These are phyloP conservation scores for Acanthoscelides obtectus DNA, from an alignment of 2,888 invertebrate genomes.

Conservation along the genomic window DNA sequence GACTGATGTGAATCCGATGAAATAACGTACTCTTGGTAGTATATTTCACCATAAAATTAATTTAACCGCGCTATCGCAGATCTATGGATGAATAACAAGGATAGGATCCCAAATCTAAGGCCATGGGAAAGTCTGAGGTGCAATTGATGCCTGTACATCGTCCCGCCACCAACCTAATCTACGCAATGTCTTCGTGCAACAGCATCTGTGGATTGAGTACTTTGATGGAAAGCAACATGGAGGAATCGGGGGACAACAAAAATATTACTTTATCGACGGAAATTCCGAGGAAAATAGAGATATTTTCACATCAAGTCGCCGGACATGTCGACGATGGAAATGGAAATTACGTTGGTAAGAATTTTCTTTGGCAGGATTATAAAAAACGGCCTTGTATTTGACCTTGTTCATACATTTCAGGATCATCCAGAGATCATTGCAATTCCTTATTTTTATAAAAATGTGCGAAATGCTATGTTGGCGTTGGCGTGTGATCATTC, in stretches of 20 bases:
- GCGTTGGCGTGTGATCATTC: no score
- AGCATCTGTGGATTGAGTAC: constrained; percentile 3
- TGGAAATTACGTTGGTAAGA: constrained; percentile 53
- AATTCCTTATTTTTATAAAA: no score
- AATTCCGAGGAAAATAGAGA: constrained; percentile 11
- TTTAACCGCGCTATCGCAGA: not conserved
- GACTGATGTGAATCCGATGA: no score
- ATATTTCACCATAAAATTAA: not conserved
- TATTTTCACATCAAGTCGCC: constrained; percentile 60
- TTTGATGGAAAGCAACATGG: not conserved
- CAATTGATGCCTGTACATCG: constrained; percentile 32
- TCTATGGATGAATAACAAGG: not conserved
- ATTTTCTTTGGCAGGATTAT: no score
- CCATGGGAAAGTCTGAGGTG: constrained; percentile 36
- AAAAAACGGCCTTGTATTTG: no score
- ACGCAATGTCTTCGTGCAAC: constrained; percentile 16
- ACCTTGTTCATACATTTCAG: no score
- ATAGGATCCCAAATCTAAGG: not conserved
- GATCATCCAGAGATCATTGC: no score
- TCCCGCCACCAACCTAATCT: constrained; percentile 14
- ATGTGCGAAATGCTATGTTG: no score
- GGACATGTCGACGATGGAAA: constrained; percentile 55
- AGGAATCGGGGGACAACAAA: not conserved
- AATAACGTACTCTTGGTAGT: no score
- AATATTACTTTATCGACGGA: not conserved